phyloP scores from a whole-genome alignment of 1,140 invertebrate genomes.

The Eubasilissa regina region DNA sequence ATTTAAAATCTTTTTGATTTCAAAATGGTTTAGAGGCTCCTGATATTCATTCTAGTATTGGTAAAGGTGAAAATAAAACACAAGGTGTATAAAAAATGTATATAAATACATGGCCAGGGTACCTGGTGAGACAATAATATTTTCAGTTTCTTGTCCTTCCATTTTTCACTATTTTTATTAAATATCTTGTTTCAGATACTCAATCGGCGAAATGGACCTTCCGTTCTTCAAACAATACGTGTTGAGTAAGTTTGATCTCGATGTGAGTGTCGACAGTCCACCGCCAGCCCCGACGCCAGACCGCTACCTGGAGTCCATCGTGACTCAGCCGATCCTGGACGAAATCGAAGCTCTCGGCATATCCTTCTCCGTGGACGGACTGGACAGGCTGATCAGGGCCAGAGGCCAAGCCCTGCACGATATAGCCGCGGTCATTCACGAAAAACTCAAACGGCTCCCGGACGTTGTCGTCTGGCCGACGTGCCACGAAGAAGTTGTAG shows the following conservation, averaged over 20 bases:
- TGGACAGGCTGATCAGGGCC: constrained; percentile 91
- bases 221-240: constrained; percentile 90
- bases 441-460: constrained; percentile 87
- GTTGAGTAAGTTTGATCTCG: constrained; percentile 80
- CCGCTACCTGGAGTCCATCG: constrained; percentile 73
- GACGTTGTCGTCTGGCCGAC: constrained; percentile 95
- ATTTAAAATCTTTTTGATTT: too few species aligned
- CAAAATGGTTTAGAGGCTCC: too few species aligned
- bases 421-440: constrained; percentile 83
- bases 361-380: constrained; percentile 82
- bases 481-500: constrained; percentile 86
- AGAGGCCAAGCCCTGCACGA: constrained; percentile 97
- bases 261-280: constrained; percentile 67
- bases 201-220: constrained; percentile 83
- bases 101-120: too few species aligned
- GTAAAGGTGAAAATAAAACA: too few species aligned
- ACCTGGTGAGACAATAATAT: too few species aligned
- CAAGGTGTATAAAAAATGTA: too few species aligned
- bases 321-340: constrained; percentile 75
- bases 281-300: constrained; percentile 71
- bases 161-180: too few species aligned
- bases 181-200: constrained; percentile 78
- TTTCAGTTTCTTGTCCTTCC: too few species aligned
- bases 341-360: constrained; percentile 77
- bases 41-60: too few species aligned